A percentile compares a stretch with the other conserved stretches of the same genome.
phyloP scores from a whole-genome alignment of 2,888 invertebrate genomes.

The Metellina segmentata region DNA sequence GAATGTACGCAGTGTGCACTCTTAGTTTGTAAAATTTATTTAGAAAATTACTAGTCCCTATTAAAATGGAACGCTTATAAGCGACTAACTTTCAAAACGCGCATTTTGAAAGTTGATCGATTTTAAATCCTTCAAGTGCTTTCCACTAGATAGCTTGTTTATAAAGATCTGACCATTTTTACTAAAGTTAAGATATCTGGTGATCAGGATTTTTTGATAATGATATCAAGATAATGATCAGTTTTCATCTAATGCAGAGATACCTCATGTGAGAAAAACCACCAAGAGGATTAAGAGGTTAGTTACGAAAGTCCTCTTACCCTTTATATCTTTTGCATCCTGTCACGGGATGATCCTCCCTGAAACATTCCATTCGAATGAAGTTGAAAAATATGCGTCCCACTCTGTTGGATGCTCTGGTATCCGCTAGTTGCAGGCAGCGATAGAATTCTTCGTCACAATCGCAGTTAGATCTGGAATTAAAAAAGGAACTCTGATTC shows the following conservation, averaged over 20 bases:
- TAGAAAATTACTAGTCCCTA: too few relatives aligned
- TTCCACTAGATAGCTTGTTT: too few relatives aligned
- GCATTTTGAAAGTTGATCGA: background rate
- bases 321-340: slow-evolving; percentile 56
- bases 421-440: slow-evolving; percentile 45
- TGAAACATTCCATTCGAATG: slow-evolving; percentile 56
- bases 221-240: background rate
- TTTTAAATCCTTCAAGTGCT: too few relatives aligned
- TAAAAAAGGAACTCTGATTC: background rate
- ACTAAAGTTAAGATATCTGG: too few relatives aligned
- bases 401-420: slow-evolving; percentile 41
- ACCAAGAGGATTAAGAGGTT: background rate
- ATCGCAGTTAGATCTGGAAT: slow-evolving; percentile 66
- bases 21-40: too few relatives aligned
- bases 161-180: too few relatives aligned
- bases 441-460: slow-evolving; percentile 36
- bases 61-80: too few relatives aligned
- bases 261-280: too few relatives aligned
- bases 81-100: too few relatives aligned
- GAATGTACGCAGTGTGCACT: too few relatives aligned
- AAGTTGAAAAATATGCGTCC: slow-evolving; percentile 68
- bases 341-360: slow-evolving; percentile 33
- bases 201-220: background rate
- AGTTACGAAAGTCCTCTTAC: slow-evolving; percentile 29
- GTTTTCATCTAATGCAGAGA: too few relatives aligned